Evolutionary conservation across 2,113 vertebrate genomes (phyloP).

Genomic region (Epinephelus moara): DNA sequence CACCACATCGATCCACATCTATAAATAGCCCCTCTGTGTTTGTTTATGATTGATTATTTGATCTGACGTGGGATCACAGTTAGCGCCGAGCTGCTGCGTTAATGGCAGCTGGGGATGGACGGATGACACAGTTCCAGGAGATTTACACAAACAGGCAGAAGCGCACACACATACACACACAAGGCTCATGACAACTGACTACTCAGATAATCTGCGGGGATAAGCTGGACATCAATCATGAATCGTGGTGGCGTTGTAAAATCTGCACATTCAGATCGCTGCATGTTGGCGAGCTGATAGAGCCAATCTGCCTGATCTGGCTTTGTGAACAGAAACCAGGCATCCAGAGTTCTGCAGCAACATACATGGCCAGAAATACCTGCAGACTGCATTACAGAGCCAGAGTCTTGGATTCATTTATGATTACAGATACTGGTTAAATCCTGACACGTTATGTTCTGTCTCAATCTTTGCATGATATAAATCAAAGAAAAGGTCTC

Average conservation of each 20-base stretch:
- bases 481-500: not conserved
- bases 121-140: conserved; percentile 15
- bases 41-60: conserved; percentile 35
- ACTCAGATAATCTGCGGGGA: conserved; percentile 45
- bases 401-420: not conserved
- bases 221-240: conserved; percentile 41
- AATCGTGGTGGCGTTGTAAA: not conserved
- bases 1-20: conserved; percentile 17
- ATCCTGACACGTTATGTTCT: not conserved
- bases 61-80: not conserved
- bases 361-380: not conserved
- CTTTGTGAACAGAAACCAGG: conserved; percentile 21
- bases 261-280: conserved; percentile 20
- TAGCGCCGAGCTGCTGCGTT: conserved; percentile 18
- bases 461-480: not conserved
- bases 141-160: no score
- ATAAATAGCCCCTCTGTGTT: conserved; percentile 35
- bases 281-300: conserved; percentile 3
- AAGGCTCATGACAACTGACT: conserved; percentile 15
- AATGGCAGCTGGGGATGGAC: conserved; percentile 17
- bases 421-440: not conserved
- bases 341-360: conserved; percentile 10
- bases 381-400: conserved; percentile 20
- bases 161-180: not conserved
- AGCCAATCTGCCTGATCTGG: conserved; percentile 26